Percentiles rank a stretch among this genome's conserved stretches.
Evolutionary conservation across 2,888 invertebrate species (phyloP).

Genomic region (Cerceris ruficornis): DNA sequence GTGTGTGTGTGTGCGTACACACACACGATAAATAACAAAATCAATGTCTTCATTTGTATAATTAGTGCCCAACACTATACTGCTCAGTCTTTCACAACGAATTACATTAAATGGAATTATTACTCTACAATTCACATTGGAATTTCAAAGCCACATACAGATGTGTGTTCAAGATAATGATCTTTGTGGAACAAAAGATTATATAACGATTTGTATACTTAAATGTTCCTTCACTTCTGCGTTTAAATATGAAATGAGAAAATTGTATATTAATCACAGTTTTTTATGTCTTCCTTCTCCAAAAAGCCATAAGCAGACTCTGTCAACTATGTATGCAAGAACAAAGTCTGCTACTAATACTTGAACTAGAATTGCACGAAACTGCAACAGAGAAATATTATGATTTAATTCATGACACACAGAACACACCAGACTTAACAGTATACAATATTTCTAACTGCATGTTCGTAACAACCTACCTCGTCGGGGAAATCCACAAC

Average conservation of each 20-base stretch:
- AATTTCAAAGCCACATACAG: not conserved
- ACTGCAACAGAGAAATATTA: slow-evolving; percentile 86
- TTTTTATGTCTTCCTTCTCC: slow-evolving; percentile 87
- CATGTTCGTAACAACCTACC: slow-evolving; percentile 83
- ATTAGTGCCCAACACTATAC: slow-evolving; percentile 8
- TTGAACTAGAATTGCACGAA: slow-evolving; percentile 91
- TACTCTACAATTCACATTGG: slow-evolving; percentile 6
- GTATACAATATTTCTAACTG: not conserved
- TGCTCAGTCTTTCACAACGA: slow-evolving; percentile 43
- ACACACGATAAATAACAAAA: not conserved
- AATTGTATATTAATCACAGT: slow-evolving; percentile 72
- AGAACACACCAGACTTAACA: no score
- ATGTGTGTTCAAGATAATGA: not conserved
- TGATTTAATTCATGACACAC: not conserved
- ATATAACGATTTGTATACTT: slow-evolving; percentile 39
- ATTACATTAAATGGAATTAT: slow-evolving; percentile 13
- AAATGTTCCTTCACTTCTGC: slow-evolving; percentile 39
- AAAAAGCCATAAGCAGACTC: slow-evolving; percentile 92
- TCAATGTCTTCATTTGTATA: slow-evolving; percentile 13
- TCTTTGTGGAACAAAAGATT: slow-evolving; percentile 53
- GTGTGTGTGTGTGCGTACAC: not conserved
- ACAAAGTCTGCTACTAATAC: slow-evolving; percentile 93
- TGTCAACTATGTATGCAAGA: slow-evolving; percentile 93
- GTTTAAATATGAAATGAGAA: slow-evolving; percentile 27
- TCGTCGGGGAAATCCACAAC: slow-evolving; percentile 96